phyloP scores from a whole-genome alignment of 2,113 vertebrate genomes.

The Pollachius pollachius region DNA sequence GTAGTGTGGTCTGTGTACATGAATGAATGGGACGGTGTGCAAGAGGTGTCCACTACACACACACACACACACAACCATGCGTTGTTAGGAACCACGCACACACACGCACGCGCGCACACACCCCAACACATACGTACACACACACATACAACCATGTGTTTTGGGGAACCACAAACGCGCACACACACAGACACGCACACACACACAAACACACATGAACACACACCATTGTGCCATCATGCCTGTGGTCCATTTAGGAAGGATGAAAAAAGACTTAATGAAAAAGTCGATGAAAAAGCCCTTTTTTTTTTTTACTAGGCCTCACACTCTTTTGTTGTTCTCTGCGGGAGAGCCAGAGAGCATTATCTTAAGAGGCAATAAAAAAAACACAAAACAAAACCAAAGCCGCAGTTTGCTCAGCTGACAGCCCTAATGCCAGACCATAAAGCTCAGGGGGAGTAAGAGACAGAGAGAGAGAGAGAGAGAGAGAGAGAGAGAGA shows the following conservation, averaged over 20 bases:
- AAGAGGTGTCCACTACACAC: background rate
- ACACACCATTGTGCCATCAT: constrained; percentile 20
- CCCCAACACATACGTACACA: constrained; percentile 20
- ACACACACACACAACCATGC: background rate
- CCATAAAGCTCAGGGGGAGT: constrained; percentile 44
- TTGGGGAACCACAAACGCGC: background rate
- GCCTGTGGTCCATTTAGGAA: constrained; percentile 53
- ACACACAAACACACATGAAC: background rate
- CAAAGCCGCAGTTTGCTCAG: constrained; percentile 58
- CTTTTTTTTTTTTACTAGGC: constrained; percentile 45
- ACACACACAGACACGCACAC: constrained; percentile 6
- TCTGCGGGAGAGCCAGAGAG: constrained; percentile 49
- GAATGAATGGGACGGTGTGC: background rate
- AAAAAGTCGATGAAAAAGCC: constrained; percentile 48
- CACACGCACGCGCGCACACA: no score
- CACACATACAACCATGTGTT: background rate
- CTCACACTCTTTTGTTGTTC: constrained; percentile 48
- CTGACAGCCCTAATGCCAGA: constrained; percentile 58
- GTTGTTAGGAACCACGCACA: background rate
- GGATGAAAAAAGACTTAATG: constrained; percentile 50
- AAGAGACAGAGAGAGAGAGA: constrained; percentile 40
- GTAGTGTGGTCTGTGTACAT: background rate
- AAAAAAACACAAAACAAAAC: constrained; percentile 42
- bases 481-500: constrained; percentile 54
- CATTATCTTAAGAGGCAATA: constrained; percentile 56